Percentiles rank a stretch among this genome's conserved stretches.
These are phyloP conservation scores for Nymphalis io DNA, from an alignment of 1,140 invertebrate genomes.

Conservation along the genomic window DNA sequence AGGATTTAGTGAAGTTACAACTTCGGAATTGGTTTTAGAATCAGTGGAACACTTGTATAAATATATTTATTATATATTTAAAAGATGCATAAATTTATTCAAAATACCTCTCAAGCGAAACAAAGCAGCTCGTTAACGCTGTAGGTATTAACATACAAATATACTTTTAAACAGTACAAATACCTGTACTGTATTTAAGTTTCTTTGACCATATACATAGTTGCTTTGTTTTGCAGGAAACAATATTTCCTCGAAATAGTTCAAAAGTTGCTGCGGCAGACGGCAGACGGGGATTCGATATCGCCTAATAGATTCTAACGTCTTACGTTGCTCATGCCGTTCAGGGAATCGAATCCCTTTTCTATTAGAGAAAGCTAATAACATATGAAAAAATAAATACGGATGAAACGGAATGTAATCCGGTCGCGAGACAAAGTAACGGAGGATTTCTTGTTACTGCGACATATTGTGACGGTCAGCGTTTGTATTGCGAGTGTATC, in stretches of 20 bases:
- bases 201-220: not conserved
- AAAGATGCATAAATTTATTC: too few species aligned
- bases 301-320: not conserved
- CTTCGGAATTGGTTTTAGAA: too few species aligned
- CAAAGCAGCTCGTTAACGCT: too few species aligned
- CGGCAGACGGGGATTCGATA: not conserved
- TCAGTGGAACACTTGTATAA: too few species aligned
- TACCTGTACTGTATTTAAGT: too few species aligned
- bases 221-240: slow-evolving; percentile 2
- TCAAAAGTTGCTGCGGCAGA: not conserved
- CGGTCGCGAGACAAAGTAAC: not conserved
- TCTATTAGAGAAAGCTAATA: slow-evolving; percentile 12
- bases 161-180: too few species aligned
- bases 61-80: too few species aligned
- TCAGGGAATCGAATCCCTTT: slow-evolving; percentile 4
- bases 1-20: too few species aligned
- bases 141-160: too few species aligned
- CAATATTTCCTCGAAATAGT: not conserved
- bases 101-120: too few species aligned
- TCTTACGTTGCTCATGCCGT: slow-evolving; percentile 4
- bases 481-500: not conserved
- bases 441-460: not conserved
- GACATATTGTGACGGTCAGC: not conserved
- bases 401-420: not conserved
- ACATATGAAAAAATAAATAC: slow-evolving; percentile 14